These are phyloP conservation scores for Tragelaphus eurycerus DNA, from an alignment of 2,797 vertebrate species.

Conservation along the genomic window DNA sequence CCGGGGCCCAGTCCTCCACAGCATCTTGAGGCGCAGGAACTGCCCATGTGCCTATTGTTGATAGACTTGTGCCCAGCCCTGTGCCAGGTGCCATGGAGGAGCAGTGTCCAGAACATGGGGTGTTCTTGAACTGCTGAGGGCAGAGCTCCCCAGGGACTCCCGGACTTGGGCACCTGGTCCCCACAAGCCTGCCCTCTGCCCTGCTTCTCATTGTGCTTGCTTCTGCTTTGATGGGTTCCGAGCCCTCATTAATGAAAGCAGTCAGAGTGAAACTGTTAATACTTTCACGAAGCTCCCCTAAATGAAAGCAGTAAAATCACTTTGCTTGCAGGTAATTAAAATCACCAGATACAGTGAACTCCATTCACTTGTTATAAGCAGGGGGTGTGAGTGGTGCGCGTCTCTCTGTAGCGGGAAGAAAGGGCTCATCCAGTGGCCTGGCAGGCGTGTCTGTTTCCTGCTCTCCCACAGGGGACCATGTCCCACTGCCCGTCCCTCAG, in stretches of 20 bases:
- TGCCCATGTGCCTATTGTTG: accelerated
- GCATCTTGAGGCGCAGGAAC: neutral
- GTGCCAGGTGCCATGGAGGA: accelerated
- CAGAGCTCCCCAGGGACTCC: accelerated
- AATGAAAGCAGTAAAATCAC: slow-evolving; percentile 11
- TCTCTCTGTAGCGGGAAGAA: neutral
- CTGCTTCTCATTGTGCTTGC: neutral
- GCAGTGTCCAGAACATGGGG: neutral
- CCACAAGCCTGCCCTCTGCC: neutral
- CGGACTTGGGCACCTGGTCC: neutral
- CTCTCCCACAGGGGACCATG: neutral
- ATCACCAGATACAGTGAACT: neutral
- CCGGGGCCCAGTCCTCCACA: neutral
- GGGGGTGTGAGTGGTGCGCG: neutral
- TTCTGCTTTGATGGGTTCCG: neutral
- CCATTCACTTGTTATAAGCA: neutral
- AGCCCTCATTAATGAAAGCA: slow-evolving; percentile 30
- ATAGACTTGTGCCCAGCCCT: neutral
- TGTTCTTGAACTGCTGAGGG: neutral
- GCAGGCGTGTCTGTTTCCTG: neutral
- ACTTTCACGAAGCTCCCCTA: neutral
- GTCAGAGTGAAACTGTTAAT: neutral
- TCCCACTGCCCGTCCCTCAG: neutral
- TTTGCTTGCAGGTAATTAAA: slow-evolving; percentile 49
- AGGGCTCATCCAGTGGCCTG: neutral